Base-by-base conservation (phyloP, 1,140 invertebrate genomes). In the Maconellicoccus hirsutus region DNA sequence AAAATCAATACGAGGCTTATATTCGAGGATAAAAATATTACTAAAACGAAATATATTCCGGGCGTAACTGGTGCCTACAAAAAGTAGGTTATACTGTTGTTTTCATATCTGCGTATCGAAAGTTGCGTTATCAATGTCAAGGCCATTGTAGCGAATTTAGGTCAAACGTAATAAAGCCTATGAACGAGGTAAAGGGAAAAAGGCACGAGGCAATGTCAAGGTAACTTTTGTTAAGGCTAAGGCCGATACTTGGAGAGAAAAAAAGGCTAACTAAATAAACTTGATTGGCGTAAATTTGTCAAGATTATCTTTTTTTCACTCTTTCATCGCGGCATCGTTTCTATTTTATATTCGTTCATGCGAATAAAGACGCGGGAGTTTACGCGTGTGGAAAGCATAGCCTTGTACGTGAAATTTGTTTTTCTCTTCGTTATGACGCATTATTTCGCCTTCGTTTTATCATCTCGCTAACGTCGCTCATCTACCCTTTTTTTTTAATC, bases 31-130 rank as follows among this genome's bases (percentile, higher is more conserved):
- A 52, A 52, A 52, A 52, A 16, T 52, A 52, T 4, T 19, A 52
- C 10, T 6, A 6, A 3, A 52, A 16, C 42, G n/a, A 52, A 52
- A 52, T 52, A 52, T 19, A 19, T 52, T 52, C n/a, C n/a, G 12
- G 42, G 42, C 42, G 42, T 52, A 52, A 52, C 42, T 52, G 16
- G 42, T 52, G 42, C 42, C 42, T 52, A 52, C 42, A 16, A 52
- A 52, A 52, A 52, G 42, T 52, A 16, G 42, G 42, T 52, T 52
- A 52, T 52, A 52, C 42, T 52, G 42, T 52, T 52, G 42, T 52
- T 52, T 52, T 52, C 42, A 19, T 52, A 52, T 52, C 10, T 52
- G n/a, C 42, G 42, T 52, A 52, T 52, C 42, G 42, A 52, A 52
- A 52, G 42, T 52, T 52, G 42, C 42, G 10, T 52, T 52, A 52